These are phyloP conservation scores for Acropora yongei DNA, from an alignment of 64 coral and sea anemone genomes.

Conservation along the genomic window DNA sequence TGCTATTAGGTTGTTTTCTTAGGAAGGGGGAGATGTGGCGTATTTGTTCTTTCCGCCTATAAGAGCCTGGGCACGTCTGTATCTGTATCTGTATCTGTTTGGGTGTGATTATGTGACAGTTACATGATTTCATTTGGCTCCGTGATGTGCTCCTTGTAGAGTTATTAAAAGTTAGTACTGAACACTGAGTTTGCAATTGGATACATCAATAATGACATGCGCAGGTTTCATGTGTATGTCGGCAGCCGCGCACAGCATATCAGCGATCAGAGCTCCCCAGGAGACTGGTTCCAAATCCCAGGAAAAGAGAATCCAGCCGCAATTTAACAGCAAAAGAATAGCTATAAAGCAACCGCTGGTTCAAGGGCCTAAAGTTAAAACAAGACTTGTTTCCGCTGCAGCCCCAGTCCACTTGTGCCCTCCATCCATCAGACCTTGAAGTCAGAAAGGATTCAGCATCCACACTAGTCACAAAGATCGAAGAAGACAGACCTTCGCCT, in stretches of 20 bases:
- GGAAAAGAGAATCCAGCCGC: constrained; percentile 56
- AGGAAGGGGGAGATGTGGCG: too few relatives aligned
- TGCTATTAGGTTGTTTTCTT: too few relatives aligned
- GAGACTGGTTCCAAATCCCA: constrained; percentile 27
- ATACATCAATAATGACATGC: constrained; percentile 43
- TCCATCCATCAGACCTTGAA: constrained; percentile 7
- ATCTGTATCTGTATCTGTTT: too few relatives aligned
- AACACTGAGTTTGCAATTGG: constrained; percentile 30
- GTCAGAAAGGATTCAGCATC: constrained; percentile 30
- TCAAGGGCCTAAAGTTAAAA: constrained; percentile 44
- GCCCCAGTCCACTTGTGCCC: background rate
- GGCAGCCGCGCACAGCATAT: constrained; percentile 55
- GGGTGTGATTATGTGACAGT: too few relatives aligned
- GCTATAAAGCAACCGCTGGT: constrained; percentile 32
- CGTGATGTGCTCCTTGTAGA: too few relatives aligned
- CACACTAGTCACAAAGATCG: background rate
- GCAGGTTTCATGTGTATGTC: constrained; percentile 45
- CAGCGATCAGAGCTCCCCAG: constrained; percentile 24
- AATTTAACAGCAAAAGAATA: constrained; percentile 23
- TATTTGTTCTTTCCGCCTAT: too few relatives aligned
- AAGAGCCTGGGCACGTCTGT: too few relatives aligned
- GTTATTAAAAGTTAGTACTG: too few relatives aligned
- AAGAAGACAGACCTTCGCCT: background rate
- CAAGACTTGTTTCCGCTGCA: background rate
- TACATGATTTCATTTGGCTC: too few relatives aligned